A percentile compares a stretch with the other conserved stretches of the same genome.
Conservation (phyloP, 1,140 invertebrate genomes). For the Drosophila erecta region DNA sequence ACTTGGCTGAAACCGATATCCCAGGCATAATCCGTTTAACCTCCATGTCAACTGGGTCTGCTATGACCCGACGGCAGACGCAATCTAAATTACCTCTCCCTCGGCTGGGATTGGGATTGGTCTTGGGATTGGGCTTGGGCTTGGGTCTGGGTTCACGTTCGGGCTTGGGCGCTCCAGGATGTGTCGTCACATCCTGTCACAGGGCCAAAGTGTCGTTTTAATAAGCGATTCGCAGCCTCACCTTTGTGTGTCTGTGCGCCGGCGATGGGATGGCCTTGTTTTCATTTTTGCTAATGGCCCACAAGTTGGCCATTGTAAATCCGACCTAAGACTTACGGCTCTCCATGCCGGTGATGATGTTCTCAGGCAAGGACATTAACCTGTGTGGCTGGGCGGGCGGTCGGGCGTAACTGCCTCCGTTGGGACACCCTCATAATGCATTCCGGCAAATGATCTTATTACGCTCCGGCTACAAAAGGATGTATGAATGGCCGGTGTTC, state of each 20-base stretch:
- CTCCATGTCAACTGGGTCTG: slow-evolving; percentile 69
- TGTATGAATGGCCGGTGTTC: neutral
- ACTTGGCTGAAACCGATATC: slow-evolving; percentile 75
- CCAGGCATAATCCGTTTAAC: slow-evolving; percentile 76
- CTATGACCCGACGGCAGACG: slow-evolving; percentile 38
- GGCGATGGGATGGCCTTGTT: slow-evolving; percentile 56
- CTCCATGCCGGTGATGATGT: slow-evolving; percentile 47
- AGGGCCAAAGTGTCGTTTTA: slow-evolving; percentile 72
- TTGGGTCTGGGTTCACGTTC: neutral
- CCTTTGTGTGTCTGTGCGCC: slow-evolving; percentile 23
- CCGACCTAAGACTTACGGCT: slow-evolving; percentile 62
- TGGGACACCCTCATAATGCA: slow-evolving; percentile 16
- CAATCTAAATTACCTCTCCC: slow-evolving; percentile 71
- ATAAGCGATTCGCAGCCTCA: slow-evolving; percentile 68
- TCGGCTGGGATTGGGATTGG: slow-evolving; percentile 24
- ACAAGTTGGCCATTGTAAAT: slow-evolving; percentile 77
- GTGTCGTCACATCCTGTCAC: slow-evolving; percentile 68
- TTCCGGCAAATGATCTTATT: slow-evolving; percentile 40
- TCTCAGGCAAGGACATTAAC: slow-evolving; percentile 62
- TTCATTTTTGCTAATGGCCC: slow-evolving; percentile 76
- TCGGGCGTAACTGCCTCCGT: neutral
- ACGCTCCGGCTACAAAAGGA: neutral
- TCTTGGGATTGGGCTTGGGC: slow-evolving; percentile 21
- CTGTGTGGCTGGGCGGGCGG: neutral
- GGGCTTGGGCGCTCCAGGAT: slow-evolving; percentile 52